Evolutionary conservation across 2,797 vertebrate species (phyloP), one percentile per base, ranked within the genome.

Genomic region (Liparis tanakae): DNA sequence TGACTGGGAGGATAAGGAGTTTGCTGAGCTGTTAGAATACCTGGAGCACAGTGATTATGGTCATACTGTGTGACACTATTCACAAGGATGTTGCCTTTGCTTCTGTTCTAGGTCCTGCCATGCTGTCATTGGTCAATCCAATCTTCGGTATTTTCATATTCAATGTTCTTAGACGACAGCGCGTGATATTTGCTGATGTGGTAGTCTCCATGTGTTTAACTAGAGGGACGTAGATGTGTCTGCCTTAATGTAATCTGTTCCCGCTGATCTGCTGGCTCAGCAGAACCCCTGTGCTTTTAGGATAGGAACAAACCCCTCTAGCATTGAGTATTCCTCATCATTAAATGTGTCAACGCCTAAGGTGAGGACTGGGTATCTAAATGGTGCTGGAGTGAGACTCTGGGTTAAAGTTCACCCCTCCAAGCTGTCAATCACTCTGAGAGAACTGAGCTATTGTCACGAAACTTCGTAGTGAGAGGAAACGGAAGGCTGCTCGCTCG

Each of bases 131-230:
- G 71, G 78, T 91, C 59, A 79, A 73, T 60, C 80, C 78, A 51
- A 63, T 88, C 61, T 93, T 91, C 33, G 85, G 87, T 92, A 91
- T 68, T 60, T 71, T 74, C 18, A 64, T 67, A 53, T 67, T 70
- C 65, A 55, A 77, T 84, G 74, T 82, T 80, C 33, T 41, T 86
- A 81, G 66, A 72, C 5, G 22, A 48, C 15, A 72, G 60, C 20
- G 9, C 41, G 46, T 70, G 44, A 6, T 78, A 78, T 76, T 55
- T 56, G 63, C 60, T 82, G 58, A 80, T 57, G 51, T 80, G 70
- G 1, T 81, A 64, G 80, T 41, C 10, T 64, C 51, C 48, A 37
- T 67, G 41, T 73, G 30, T 78, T 83, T 62, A 68, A 73, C 50
- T 70, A 74, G 72, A 80, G 37, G 39, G 58, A 30, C 53, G 65